Conservation (phyloP, 1,140 invertebrate genomes). For the Thaumetopoea pityocampa region DNA sequence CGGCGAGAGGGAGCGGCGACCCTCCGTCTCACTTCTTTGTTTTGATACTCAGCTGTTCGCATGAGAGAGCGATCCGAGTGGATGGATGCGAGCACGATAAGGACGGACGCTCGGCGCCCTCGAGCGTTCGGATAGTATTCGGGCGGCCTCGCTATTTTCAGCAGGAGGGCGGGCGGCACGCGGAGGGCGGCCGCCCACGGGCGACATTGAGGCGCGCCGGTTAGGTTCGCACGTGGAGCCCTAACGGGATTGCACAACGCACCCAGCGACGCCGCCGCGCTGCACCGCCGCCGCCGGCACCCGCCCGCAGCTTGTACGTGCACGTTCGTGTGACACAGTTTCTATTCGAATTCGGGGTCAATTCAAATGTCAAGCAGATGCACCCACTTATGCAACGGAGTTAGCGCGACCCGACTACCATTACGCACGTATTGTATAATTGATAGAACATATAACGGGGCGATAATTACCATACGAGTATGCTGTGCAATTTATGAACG, state of each 20-base stretch:
- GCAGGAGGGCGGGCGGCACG: constrained; percentile 32
- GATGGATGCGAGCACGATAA: constrained; percentile 31
- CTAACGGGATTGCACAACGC: constrained; percentile 71
- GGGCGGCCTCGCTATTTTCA: constrained; percentile 52
- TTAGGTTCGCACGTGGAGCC: constrained; percentile 58
- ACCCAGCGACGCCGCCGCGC: constrained; percentile 33
- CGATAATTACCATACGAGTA: background rate
- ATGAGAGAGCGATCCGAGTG: constrained; percentile 31
- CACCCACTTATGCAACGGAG: constrained; percentile 70
- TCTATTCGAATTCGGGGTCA: constrained; percentile 74
- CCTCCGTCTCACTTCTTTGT: constrained; percentile 71
- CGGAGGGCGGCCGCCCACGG: constrained; percentile 48
- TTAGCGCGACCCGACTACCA: constrained; percentile 51
- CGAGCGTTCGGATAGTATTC: constrained; percentile 33
- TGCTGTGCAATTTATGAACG: background rate
- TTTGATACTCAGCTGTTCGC: constrained; percentile 77
- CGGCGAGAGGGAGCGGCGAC: constrained; percentile 69
- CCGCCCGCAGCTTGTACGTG: constrained; percentile 25
- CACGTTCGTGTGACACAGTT: constrained; percentile 70
- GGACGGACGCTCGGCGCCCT: constrained; percentile 32
- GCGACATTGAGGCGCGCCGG: constrained; percentile 65
- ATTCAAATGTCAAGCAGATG: constrained; percentile 76
- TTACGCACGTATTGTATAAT: constrained; percentile 48
- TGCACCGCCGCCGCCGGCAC: constrained; percentile 42
- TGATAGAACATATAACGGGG: constrained; percentile 18